Percentiles rank a stretch among this genome's conserved stretches.
Evolutionary conservation across 2,888 invertebrate genomes (phyloP).

Genomic region (Noctua comes): DNA sequence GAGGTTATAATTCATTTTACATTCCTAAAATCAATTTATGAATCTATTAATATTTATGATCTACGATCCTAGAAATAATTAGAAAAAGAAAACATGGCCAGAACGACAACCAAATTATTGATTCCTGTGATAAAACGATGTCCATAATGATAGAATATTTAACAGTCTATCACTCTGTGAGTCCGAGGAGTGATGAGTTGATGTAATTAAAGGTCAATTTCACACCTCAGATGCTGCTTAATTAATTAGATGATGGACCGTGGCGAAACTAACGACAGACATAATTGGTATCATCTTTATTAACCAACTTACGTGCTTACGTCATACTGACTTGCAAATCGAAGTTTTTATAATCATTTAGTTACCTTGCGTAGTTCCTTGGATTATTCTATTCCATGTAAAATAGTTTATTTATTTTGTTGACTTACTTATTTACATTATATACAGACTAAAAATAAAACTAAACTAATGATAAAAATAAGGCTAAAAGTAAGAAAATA

Average conservation of each 20-base stretch:
- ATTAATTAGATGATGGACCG: slow-evolving; percentile 24
- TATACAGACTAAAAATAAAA: too few species aligned
- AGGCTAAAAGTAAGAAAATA: too few species aligned
- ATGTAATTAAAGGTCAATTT: slow-evolving; percentile 46
- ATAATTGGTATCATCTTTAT: slow-evolving; percentile 17
- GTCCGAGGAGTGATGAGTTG: background rate
- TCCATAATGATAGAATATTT: background rate
- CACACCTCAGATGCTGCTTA: slow-evolving; percentile 30
- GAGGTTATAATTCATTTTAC: too few species aligned
- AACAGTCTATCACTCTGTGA: background rate
- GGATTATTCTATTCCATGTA: too few species aligned
- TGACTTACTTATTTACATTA: too few species aligned
- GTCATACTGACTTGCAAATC: slow-evolving; percentile 18
- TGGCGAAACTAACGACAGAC: slow-evolving; percentile 32
- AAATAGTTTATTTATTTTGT: too few species aligned
- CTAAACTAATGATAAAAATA: too few species aligned
- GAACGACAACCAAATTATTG: background rate
- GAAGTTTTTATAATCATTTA: background rate
- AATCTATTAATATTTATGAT: too few species aligned
- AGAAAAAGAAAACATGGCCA: background rate
- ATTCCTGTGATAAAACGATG: background rate
- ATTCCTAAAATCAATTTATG: too few species aligned
- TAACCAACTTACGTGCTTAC: background rate
- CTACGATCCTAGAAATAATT: background rate
- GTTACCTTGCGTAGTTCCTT: too few species aligned